Base-by-base conservation (phyloP, 1,140 invertebrate species). In the Portunus trituberculatus region DNA sequence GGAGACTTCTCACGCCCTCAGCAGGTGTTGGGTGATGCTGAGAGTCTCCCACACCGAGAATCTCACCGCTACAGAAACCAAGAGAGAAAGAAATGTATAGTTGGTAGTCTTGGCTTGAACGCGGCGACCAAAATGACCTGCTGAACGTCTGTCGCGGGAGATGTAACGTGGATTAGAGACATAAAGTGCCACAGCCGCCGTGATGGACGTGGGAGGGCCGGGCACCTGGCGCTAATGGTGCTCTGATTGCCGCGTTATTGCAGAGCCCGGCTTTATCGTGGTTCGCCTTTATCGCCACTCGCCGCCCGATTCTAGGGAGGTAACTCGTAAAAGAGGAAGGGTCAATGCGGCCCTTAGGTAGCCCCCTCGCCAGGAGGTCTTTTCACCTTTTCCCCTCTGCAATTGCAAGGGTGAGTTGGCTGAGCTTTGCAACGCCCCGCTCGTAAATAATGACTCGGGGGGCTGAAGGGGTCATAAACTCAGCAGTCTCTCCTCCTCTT, bases 201-300 rank as follows among this genome's bases (percentile, higher is more conserved):
- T 93, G 92, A 93, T 93, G 52, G 29, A 93, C 25, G 92, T 93
- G 92, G n/a, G 92, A 87, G 92, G 46, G 32, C 45, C 25, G 82
- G 76, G 82, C 92, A 93, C 92, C 92, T 93, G 92, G 92, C 83
- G 8, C 92, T 93, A 93, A 93, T 93, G 82, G 29, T 20, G 31
- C 46, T n/a, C 82, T 93, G 92, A 93, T 93, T 93, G 84, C 92
- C 92, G 83, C 92, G 92, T 93, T 93, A 93, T 93, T 93, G 92
- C 92, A 93, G 12, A n/a, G 29, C 8, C 52, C 52, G 28, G 29
- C 59, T 76, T 91, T 76, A 76, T 91, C 59, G 90, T 91, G 90
- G 82, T 87, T 93, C 92, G 45, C 28, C 83, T 93, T 86, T 86
- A 28, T 83, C 83, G 14, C 45, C 92, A 45, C 45, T 45, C 12